Evolutionary conservation across 2,113 vertebrate species (phyloP).

Genomic region (Willisornis vidua): DNA sequence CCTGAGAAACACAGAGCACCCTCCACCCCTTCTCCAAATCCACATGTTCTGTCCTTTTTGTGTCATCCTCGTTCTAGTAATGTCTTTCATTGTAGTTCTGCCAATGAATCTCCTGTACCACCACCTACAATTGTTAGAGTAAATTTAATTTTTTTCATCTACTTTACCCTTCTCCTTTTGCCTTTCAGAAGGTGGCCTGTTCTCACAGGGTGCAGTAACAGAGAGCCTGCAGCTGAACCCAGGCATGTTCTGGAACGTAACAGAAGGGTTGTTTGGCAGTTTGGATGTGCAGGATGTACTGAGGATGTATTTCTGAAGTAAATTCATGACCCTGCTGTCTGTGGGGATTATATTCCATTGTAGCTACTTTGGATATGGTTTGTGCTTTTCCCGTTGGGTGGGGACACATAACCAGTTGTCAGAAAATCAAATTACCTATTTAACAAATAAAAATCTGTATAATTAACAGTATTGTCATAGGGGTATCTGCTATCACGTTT

Average conservation of each 20-base stretch:
- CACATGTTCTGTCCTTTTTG: neutral
- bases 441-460: neutral
- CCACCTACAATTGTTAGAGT: neutral
- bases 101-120: neutral
- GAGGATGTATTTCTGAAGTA: neutral
- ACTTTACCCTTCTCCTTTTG: neutral
- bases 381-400: neutral
- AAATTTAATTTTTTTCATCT: neutral
- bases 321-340: neutral
- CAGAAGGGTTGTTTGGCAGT: neutral
- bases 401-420: neutral
- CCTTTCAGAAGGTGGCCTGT: neutral
- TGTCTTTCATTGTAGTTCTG: neutral
- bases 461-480: fast-evolving
- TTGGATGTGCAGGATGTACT: too few species aligned
- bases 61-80: neutral
- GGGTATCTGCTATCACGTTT: neutral
- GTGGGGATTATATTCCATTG: neutral
- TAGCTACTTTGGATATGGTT: neutral
- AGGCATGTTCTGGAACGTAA: fast-evolving
- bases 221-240: neutral
- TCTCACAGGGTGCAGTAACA: neutral
- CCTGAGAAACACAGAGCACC: neutral
- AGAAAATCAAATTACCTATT: neutral
- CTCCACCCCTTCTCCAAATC: neutral